phyloP scores from a whole-genome alignment of 2,113 vertebrate species.

The Elephas maximus region DNA sequence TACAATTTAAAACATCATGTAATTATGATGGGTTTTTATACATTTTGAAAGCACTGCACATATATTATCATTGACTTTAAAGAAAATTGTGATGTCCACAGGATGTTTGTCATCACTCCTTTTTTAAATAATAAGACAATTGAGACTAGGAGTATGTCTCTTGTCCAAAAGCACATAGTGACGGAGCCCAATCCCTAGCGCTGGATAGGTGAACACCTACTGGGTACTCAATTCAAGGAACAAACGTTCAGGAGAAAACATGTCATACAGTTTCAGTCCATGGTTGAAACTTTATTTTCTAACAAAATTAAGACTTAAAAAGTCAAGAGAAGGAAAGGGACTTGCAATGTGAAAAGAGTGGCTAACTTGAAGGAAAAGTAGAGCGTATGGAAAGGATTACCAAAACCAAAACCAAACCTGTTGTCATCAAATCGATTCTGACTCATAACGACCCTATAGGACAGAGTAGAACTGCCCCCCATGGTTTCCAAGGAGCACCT shows the following conservation, averaged over 20 bases:
- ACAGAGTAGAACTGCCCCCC: no score
- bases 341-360: background rate
- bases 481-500: no score
- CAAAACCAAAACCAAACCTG: no score
- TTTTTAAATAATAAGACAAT: background rate
- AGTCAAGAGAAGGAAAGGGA: background rate
- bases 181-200: background rate
- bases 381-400: no score
- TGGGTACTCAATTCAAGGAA: background rate
- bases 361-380: background rate
- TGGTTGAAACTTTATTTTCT: background rate
- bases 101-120: background rate
- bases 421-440: no score
- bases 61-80: background rate
- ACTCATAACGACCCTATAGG: no score
- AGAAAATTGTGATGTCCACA: background rate
- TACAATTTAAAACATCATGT: background rate
- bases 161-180: background rate
- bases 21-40: background rate
- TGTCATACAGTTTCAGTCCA: background rate
- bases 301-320: background rate
- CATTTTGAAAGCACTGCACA: background rate
- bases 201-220: background rate
- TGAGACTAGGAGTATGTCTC: background rate
- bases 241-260: background rate